phyloP scores from a whole-genome alignment of 2,113 vertebrate genomes.

The Bucco capensis region DNA sequence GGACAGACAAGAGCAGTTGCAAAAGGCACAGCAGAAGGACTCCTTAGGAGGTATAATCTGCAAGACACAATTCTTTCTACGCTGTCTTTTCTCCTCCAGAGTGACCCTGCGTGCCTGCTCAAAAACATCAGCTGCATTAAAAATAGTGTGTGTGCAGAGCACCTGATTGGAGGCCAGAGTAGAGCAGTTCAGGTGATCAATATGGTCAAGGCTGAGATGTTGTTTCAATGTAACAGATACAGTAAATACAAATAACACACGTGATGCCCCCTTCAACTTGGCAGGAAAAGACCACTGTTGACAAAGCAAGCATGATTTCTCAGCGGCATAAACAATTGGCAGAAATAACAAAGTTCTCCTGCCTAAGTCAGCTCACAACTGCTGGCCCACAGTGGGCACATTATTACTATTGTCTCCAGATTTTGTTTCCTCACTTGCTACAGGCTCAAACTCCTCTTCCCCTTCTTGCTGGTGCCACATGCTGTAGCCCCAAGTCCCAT shows the following conservation, averaged over 20 bases:
- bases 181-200: too few species aligned
- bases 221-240: background rate
- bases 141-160: too few species aligned
- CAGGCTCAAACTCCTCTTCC: background rate
- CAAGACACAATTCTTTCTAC: too few species aligned
- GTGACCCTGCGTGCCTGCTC: too few species aligned
- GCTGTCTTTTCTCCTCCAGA: too few species aligned
- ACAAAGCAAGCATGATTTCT: background rate
- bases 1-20: too few species aligned
- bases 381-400: background rate
- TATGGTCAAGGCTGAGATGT: too few species aligned
- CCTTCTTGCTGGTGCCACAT: background rate
- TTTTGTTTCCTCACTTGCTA: background rate
- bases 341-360: background rate
- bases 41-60: too few species aligned
- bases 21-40: too few species aligned
- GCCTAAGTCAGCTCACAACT: fast-evolving
- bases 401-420: background rate
- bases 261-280: background rate
- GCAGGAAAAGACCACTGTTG: background rate
- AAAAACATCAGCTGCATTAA: too few species aligned
- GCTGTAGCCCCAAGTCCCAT: background rate
- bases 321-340: background rate
- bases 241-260: background rate
- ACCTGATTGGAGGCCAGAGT: too few species aligned